Evolutionary conservation across 2,113 vertebrate genomes (phyloP).

Genomic region (Malurus elegans): DNA sequence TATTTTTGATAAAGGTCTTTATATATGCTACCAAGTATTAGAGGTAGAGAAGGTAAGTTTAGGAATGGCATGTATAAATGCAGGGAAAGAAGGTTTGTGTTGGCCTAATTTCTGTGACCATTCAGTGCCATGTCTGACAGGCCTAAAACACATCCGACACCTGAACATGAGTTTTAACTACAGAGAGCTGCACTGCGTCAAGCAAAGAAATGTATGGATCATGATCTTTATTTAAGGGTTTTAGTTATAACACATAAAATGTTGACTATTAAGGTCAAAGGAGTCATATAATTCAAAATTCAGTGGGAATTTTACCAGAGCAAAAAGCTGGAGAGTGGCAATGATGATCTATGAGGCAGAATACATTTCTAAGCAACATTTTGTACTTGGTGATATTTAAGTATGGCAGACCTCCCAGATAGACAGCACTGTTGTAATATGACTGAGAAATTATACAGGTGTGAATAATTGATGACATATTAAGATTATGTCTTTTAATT

Average conservation of each 20-base stretch:
- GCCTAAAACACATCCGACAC: background rate
- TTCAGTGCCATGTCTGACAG: background rate
- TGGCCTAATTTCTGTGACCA: background rate
- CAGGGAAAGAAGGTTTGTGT: background rate
- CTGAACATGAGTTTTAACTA: background rate
- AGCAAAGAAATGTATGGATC: background rate
- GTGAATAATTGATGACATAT: background rate
- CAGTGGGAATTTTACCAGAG: background rate
- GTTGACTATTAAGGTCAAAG: background rate
- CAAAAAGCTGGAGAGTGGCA: background rate
- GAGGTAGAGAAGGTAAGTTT: background rate
- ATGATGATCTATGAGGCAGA: background rate
- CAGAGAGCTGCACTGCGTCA: background rate
- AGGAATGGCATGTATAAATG: background rate
- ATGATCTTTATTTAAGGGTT: background rate
- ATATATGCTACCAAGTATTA: background rate
- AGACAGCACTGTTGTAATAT: background rate
- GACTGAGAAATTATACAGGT: background rate
- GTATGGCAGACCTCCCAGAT: background rate
- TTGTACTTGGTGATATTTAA: background rate
- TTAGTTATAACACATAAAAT: background rate
- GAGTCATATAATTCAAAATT: background rate
- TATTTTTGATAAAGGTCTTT: background rate
- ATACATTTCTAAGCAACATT: background rate
- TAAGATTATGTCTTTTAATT: background rate